Base-by-base conservation (phyloP, 2,888 invertebrate species). In the Neria commutata region DNA sequence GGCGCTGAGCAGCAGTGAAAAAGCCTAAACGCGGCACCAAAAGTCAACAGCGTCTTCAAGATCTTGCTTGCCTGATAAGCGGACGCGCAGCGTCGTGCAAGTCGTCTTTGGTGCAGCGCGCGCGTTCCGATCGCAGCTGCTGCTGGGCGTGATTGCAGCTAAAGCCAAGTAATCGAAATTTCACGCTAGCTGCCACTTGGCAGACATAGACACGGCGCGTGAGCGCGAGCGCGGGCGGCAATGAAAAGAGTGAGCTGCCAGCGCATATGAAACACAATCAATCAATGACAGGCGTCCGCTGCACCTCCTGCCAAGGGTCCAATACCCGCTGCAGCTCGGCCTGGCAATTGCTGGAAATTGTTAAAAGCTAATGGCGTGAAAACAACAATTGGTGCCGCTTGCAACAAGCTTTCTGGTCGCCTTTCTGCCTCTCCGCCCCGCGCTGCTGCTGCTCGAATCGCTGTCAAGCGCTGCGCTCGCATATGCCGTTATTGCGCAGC, bases 211-310 rank as follows among this genome's bases (percentile, higher is more conserved):
- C 42, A 42, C 42, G 37, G n/a, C n/a, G 14, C 37, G 37, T 14
- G 16, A 4, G 6, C 11, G 37, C 37, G 6, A 4, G 37, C 37
- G 37, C 4, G 6, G n/a, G 8, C 3, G 8, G 8, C 4, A 37
- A 42, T 3, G 21, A 42, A 14, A 17, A 42, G 42, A 5, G 40
- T 21, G 54, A 56, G 67, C 60, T 19, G 56, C 40, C 16, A 21
- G 17, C 50, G 54, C 59, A 50, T 56, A 54, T 47, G 54, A 57
- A 56, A 52, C 46, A 45, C 67, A 74, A 77, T 77, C 79, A 76
- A 77, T 77, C 77, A 77, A 71, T 77, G 78, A 76, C 77, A 77
- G 63, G 51, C 54, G 61, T 29, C 56, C 23, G 17, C 40, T 46
- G 47, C 33, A 48, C 16, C 45, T 53, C 48, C 49, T 47, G 14